Conservation (phyloP, 2,888 invertebrate genomes). For the Entomobrya multifasciata region DNA sequence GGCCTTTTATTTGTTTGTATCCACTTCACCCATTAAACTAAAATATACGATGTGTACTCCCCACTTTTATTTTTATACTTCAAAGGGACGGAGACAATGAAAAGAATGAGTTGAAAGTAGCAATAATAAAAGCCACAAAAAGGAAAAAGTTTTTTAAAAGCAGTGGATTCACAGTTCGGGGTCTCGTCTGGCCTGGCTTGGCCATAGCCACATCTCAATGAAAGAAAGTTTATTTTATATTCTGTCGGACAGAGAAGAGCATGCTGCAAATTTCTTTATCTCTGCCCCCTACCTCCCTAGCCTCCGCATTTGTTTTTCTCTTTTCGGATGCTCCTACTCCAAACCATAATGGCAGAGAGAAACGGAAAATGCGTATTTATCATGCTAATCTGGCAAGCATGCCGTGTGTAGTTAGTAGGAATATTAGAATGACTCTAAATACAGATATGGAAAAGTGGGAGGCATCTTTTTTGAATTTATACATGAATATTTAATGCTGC, state of each 20-base stretch:
- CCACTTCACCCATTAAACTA: conserved; percentile 7
- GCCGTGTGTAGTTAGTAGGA: neutral
- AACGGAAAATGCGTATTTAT: conserved; percentile 36
- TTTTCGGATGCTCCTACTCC: too few species aligned
- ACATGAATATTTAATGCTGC: conserved; percentile 26
- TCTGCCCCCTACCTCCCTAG: neutral
- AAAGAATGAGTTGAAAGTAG: conserved; percentile 17
- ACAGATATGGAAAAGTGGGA: neutral
- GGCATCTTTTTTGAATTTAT: neutral
- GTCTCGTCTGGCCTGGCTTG: too few species aligned
- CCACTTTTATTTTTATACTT: too few species aligned
- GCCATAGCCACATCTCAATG: conserved; percentile 35
- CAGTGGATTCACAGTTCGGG: conserved; percentile 15
- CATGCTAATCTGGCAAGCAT: conserved; percentile 28
- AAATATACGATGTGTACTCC: neutral
- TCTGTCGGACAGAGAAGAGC: conserved; percentile 3
- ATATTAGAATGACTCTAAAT: neutral
- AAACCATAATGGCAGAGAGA: neutral
- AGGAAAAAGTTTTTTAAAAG: conserved; percentile 49
- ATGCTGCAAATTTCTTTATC: neutral
- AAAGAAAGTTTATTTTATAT: conserved; percentile 20
- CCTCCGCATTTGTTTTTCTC: neutral
- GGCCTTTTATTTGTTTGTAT: conserved; percentile 4
- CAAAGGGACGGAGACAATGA: neutral
- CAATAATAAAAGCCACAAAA: conserved; percentile 54